Evolutionary conservation across 2,797 vertebrate genomes (phyloP).

Genomic region (Rhinogobio ventralis): DNA sequence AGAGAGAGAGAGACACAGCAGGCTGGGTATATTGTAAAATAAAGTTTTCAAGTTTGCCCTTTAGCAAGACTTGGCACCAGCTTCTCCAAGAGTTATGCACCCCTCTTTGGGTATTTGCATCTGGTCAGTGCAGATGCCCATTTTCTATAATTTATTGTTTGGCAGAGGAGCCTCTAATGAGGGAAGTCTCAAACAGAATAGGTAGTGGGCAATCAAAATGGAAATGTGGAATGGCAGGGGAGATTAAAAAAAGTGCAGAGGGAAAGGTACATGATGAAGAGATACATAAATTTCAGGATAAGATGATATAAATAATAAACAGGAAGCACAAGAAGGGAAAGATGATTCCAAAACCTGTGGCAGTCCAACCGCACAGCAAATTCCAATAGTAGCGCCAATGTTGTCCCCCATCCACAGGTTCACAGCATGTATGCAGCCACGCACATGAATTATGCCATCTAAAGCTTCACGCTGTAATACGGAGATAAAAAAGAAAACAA

Average conservation of each 20-base stretch:
- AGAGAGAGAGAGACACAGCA: background rate
- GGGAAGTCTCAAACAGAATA: constrained; percentile 24
- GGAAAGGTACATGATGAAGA: background rate
- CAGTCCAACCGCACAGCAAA: constrained; percentile 85
- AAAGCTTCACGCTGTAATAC: constrained; percentile 81
- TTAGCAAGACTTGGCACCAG: constrained; percentile 8
- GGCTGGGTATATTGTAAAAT: background rate
- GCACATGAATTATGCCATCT: constrained; percentile 82
- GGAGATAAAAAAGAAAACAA: background rate
- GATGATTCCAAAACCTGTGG: constrained; percentile 81
- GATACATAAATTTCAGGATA: background rate
- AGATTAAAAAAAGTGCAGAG: background rate
- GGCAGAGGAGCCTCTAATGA: constrained; percentile 36
- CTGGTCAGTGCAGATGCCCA: constrained; percentile 30
- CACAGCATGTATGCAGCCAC: constrained; percentile 90
- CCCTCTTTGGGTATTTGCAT: constrained; percentile 18
- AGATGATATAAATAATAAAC: background rate
- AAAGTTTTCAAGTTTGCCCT: background rate
- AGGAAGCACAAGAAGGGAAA: background rate
- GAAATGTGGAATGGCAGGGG: constrained; percentile 31
- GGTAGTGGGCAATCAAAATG: constrained; percentile 55
- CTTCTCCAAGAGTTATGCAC: background rate
- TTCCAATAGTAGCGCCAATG: constrained; percentile 81
- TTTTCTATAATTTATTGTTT: constrained; percentile 40
- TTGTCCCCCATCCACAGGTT: constrained; percentile 93